Evolutionary conservation across 2,113 vertebrate genomes (phyloP).

Genomic region (Hydrolagus affinis): DNA sequence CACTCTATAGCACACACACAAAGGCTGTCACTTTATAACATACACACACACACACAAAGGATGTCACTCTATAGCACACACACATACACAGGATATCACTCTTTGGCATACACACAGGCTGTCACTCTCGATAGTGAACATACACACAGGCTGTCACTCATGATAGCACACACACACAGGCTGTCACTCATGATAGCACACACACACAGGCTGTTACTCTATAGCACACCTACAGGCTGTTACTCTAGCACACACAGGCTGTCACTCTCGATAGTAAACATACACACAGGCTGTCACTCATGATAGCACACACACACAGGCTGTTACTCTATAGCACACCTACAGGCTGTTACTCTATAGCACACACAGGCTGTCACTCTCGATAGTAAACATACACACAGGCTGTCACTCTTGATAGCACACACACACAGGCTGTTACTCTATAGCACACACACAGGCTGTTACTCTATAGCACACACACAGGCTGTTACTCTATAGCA

Average conservation of each 20-base stretch:
- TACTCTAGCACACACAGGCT: background rate
- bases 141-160: background rate
- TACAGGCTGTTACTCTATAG: background rate
- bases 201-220: too few relatives aligned
- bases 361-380: background rate
- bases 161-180: too few relatives aligned
- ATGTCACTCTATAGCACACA: too few relatives aligned
- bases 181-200: too few relatives aligned
- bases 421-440: background rate
- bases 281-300: background rate
- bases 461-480: too few relatives aligned
- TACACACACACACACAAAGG: too few relatives aligned
- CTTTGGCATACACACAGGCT: background rate
- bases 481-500: background rate
- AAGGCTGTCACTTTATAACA: background rate
- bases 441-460: background rate
- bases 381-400: too few relatives aligned
- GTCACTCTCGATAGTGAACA: background rate
- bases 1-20: background rate
- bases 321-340: background rate
- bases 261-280: background rate
- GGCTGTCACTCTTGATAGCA: background rate
- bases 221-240: background rate
- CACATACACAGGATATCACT: too few relatives aligned
- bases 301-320: background rate